phyloP scores from a whole-genome alignment of 1,140 invertebrate genomes.

The Thalassaphorura encarpata region DNA sequence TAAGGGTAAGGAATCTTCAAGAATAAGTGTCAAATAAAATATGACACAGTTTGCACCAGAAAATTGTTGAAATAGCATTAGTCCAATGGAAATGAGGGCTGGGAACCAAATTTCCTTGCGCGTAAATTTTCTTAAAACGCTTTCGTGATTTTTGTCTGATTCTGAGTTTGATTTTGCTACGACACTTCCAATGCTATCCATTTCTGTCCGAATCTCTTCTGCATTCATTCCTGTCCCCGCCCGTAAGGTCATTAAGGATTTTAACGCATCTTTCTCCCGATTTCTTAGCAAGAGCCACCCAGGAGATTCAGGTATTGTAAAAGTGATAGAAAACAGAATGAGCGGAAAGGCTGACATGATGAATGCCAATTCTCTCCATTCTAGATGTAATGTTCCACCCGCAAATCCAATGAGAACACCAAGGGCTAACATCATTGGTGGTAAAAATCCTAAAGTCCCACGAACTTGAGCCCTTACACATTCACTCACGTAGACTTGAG shows the following conservation, averaged over 20 bases:
- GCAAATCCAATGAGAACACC: conserved; percentile 58
- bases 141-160: no score
- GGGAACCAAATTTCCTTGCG: no score
- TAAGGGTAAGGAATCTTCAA: no score
- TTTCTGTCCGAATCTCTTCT: no score
- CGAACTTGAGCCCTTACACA: conserved; percentile 54
- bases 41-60: no score
- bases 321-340: conserved; percentile 52
- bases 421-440: conserved; percentile 55
- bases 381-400: conserved; percentile 42
- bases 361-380: conserved; percentile 47
- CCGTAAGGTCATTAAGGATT: conserved; percentile 49
- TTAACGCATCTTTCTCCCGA: conserved; percentile 42
- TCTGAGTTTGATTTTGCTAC: no score
- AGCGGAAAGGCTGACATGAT: conserved; percentile 55
- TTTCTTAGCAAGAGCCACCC: conserved; percentile 54
- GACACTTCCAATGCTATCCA: no score
- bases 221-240: no score
- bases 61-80: no score
- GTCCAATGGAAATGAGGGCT: no score
- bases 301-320: conserved; percentile 74
- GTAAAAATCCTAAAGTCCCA: conserved; percentile 56
- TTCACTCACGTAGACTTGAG: conserved; percentile 54
- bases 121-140: no score
- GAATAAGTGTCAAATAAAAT: no score